These are phyloP conservation scores for Bombus sylvicola DNA, from an alignment of 1,140 invertebrate genomes.

Conservation along the genomic window DNA sequence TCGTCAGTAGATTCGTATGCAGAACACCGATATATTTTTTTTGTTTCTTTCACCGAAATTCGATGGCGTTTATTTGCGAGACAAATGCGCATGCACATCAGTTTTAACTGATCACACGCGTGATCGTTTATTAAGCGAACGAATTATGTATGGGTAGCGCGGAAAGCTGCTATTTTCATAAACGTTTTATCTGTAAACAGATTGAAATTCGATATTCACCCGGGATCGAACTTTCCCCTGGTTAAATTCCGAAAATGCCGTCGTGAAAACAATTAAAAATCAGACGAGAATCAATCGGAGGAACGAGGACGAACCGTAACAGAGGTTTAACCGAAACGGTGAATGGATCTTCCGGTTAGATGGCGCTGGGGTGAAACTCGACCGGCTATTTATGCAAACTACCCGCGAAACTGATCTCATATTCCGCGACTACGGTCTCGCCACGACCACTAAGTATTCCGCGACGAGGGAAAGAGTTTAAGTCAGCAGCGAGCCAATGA, in stretches of 20 bases:
- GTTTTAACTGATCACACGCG: background rate
- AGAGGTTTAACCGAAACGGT: background rate
- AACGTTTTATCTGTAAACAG: conserved; percentile 1
- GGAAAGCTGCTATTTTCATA: background rate
- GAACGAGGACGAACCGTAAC: background rate
- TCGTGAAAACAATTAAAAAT: background rate
- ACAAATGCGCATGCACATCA: background rate
- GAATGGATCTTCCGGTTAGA: conserved; percentile 26
- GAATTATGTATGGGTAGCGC: conserved; percentile 18
- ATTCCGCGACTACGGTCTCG: conserved; percentile 55
- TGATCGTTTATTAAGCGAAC: background rate
- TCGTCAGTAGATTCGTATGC: background rate
- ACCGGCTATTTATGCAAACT: conserved; percentile 55
- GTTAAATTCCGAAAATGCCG: background rate
- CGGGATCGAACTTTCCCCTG: background rate
- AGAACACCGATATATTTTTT: conserved; percentile 23
- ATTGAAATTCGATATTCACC: background rate
- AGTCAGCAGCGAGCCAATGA: conserved; percentile 51
- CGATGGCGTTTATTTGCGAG: background rate
- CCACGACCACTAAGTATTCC: conserved; percentile 52
- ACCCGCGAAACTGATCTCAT: conserved; percentile 58
- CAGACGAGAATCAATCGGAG: background rate
- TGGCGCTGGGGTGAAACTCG: conserved; percentile 31
- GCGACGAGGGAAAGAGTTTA: conserved; percentile 41
- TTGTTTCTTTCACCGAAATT: background rate